Evolutionary conservation across 1,140 invertebrate species (phyloP).

Genomic region (Diorhabda elongata): DNA sequence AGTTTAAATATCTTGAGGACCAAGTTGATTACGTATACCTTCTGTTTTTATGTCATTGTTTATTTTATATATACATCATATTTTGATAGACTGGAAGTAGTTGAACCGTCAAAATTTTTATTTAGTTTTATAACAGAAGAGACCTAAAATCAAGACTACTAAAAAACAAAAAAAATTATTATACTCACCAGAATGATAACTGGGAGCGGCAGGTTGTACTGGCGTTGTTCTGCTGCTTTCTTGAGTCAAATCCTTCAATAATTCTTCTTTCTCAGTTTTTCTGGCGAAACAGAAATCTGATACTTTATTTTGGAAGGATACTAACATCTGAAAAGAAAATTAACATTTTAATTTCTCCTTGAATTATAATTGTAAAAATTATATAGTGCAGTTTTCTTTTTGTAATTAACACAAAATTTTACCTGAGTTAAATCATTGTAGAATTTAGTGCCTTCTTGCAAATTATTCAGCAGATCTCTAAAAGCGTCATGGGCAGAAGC

Average conservation of each 20-base stretch:
- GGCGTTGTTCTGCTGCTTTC: constrained; percentile 61
- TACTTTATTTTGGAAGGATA: constrained; percentile 96
- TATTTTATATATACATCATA: too few relatives aligned
- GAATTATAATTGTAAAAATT: too few relatives aligned
- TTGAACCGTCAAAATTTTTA: too few relatives aligned
- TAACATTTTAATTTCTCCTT: not conserved
- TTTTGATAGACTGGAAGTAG: too few relatives aligned
- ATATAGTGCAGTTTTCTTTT: not conserved
- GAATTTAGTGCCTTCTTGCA: constrained; percentile 95
- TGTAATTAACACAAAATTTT: constrained; percentile 20
- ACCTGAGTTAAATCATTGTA: constrained; percentile 94
- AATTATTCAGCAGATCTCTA: constrained; percentile 83
- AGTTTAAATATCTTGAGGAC: too few relatives aligned
- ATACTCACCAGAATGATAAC: constrained; percentile 51
- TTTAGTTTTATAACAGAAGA: too few relatives aligned
- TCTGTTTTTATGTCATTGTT: too few relatives aligned
- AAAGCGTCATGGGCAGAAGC: constrained; percentile 88
- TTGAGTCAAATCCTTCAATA: constrained; percentile 84
- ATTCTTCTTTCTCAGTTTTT: constrained; percentile 97
- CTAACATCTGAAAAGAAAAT: constrained; percentile 64
- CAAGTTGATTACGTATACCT: too few relatives aligned
- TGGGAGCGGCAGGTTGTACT: constrained; percentile 57
- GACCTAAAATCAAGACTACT: too few relatives aligned
- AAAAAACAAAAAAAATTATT: too few relatives aligned
- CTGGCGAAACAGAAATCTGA: constrained; percentile 97